Evolutionary conservation across 2,113 vertebrate genomes (phyloP), one percentile per base, ranked within the genome.

Genomic region (Gallinago media): DNA sequence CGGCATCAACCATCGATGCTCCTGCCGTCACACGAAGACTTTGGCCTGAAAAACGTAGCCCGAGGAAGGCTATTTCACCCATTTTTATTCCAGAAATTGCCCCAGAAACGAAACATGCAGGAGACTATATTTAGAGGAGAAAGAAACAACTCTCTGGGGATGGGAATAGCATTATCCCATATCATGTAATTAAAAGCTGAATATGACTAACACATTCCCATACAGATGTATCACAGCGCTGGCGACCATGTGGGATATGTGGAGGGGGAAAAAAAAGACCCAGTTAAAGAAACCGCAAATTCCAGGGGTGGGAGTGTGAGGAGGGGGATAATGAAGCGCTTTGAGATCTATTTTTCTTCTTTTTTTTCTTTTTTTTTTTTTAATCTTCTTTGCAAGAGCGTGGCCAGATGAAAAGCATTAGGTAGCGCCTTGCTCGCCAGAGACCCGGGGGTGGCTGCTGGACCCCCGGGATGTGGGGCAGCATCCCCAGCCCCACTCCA

Each of bases 141-240:
- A 38, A 80, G 77, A 47, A 47, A 18, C 65, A 40, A 46, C 42
- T 66, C 56, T 66, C 76, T 79, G 0, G 65, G 67, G 79, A 85
- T 58, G 46, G 67, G 81, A 89, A 58, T 40, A 58, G 67, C 56
- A 55, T 87, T 63, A 52, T 52, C 31, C 36, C 46, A 3, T 58
- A 89, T 78, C 61, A 29, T 78, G 65, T 76, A 83, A 96, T 93
- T 93, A 94, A 96, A 96, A 95, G 77, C 88, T 52, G 91, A 79
- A 83, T 59, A 36, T 96, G 95, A 96, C 81, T 96, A 91, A 95
- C 78, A 85, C 47, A 71, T 93, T 93, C 88, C 61, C 73, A 44
- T 26, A 8, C 36, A 86, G 72, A 89, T 88, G 62, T 27, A 73
- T 81, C 38, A 38, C 73, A 82, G 55, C 11, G 0, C 58, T 66